A percentile compares a stretch with the other conserved stretches of the same genome.
Evolutionary conservation across 2,113 vertebrate genomes (phyloP).

Genomic region (Scartelaos histophorus): DNA sequence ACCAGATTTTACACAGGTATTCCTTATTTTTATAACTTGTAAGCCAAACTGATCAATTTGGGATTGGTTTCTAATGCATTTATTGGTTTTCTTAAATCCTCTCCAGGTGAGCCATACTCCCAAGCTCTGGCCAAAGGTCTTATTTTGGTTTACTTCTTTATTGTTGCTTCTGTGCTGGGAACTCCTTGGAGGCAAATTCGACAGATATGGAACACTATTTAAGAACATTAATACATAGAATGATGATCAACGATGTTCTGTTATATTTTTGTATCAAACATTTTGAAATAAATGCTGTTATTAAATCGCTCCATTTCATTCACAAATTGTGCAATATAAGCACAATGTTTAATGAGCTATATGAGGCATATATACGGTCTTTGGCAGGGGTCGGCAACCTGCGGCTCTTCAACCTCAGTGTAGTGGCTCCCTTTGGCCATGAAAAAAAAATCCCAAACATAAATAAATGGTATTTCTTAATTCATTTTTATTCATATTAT

Average conservation of each 20-base stretch:
- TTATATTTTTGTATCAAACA: background rate
- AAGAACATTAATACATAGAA: background rate
- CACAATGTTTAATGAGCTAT: background rate
- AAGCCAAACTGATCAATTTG: background rate
- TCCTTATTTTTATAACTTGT: background rate
- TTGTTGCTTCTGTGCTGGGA: constrained; percentile 75
- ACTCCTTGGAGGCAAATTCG: constrained; percentile 80
- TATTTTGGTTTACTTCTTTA: constrained; percentile 77
- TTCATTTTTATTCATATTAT: too few relatives aligned
- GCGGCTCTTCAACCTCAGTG: too few relatives aligned
- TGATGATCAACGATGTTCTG: background rate
- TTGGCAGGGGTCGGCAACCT: too few relatives aligned
- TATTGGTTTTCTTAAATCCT: constrained; percentile 4
- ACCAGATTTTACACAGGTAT: constrained; percentile 89
- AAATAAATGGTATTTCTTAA: too few relatives aligned
- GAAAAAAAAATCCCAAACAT: too few relatives aligned
- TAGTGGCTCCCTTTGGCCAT: too few relatives aligned
- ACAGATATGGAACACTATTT: constrained; percentile 59
- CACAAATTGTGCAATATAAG: background rate
- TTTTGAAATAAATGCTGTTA: background rate
- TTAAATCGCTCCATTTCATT: background rate
- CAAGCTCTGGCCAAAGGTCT: constrained; percentile 86
- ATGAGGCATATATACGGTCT: too few relatives aligned
- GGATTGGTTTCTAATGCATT: background rate
- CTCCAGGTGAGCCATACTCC: constrained; percentile 84